Conservation (phyloP, 2,113 vertebrate genomes). For the Mormoops blainvillei region DNA sequence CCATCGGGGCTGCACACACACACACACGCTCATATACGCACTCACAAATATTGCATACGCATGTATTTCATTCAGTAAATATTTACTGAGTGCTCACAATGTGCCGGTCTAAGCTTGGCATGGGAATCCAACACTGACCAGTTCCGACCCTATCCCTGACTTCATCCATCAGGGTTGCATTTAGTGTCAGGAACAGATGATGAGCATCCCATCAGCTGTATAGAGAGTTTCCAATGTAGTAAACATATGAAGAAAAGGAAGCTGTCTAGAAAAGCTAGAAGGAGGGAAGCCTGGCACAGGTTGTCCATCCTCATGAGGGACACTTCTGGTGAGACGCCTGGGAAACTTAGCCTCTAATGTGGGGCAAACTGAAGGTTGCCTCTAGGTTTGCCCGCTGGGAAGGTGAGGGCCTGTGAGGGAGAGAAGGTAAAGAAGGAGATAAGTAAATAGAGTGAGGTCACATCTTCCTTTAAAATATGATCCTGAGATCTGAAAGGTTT, state of each 20-base stretch:
- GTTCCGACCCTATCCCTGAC: neutral
- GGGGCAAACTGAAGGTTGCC: neutral
- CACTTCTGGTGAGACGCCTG: neutral
- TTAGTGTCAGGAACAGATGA: neutral
- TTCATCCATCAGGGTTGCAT: neutral
- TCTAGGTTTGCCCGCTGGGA: neutral
- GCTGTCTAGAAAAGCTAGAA: neutral
- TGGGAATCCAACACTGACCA: neutral
- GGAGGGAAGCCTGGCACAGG: neutral
- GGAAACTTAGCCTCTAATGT: neutral
- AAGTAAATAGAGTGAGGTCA: neutral
- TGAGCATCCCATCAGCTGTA: neutral
- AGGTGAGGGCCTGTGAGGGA: too few species aligned
- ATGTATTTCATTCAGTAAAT: neutral
- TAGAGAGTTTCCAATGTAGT: neutral
- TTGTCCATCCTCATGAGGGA: neutral
- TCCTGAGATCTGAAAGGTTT: neutral
- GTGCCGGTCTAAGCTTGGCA: neutral
- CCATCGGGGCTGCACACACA: neutral
- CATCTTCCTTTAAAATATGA: neutral
- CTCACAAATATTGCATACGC: neutral
- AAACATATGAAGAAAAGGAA: neutral
- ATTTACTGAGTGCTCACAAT: neutral
- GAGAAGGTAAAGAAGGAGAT: neutral
- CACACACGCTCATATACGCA: accelerated